Conservation (phyloP, 1,140 invertebrate species). For the Subanguina moxae region DNA sequence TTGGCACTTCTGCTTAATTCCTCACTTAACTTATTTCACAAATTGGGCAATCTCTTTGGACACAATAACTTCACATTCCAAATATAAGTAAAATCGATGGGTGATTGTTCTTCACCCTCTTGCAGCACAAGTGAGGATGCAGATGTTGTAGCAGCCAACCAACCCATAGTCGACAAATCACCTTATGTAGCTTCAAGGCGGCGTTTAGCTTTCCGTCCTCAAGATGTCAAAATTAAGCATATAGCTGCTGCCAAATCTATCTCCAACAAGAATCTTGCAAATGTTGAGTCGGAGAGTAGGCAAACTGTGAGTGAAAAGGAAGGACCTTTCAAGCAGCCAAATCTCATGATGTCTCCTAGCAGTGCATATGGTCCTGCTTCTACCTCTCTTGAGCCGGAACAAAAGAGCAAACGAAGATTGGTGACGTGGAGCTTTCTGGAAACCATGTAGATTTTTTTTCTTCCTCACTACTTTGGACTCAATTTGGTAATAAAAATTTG, state of each 20-base stretch:
- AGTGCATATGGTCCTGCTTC: not conserved
- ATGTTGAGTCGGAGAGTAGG: not conserved
- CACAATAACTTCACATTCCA: no score
- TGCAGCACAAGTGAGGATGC: no score
- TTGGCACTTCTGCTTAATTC: no score
- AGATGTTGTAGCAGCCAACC: no score
- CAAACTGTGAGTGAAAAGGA: not conserved
- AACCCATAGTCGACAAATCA: no score
- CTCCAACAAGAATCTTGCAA: slow-evolving; percentile 2
- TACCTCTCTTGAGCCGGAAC: not conserved
- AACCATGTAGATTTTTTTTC: not conserved
- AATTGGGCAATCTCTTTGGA: no score
- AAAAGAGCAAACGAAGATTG: not conserved
- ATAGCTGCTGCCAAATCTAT: not conserved
- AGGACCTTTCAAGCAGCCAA: not conserved
- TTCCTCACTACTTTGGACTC: no score
- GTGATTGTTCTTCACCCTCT: no score
- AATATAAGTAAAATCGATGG: no score
- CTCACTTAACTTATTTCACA: no score
- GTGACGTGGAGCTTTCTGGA: not conserved
- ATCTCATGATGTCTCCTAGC: slow-evolving; percentile 1
- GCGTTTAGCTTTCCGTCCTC: not conserved
- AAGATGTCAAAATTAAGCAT: not conserved
- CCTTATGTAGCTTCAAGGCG: not conserved
- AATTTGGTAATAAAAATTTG: no score